phyloP scores from a whole-genome alignment of 2,113 vertebrate species.

The Cyrtonyx montezumae region DNA sequence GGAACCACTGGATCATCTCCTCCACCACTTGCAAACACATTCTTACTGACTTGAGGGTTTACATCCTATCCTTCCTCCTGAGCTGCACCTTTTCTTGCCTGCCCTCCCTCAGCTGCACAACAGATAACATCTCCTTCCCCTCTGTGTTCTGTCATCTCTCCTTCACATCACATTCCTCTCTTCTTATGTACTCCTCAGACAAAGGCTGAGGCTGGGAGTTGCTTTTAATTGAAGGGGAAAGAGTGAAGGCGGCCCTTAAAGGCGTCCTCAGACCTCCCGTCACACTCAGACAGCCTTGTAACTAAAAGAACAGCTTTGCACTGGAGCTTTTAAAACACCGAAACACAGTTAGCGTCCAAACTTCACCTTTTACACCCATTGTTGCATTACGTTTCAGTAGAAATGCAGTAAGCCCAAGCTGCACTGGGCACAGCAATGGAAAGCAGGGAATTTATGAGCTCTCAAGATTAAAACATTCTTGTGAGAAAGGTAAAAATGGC shows the following conservation, averaged over 20 bases:
- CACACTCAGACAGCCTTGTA: not conserved
- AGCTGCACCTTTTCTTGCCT: not conserved
- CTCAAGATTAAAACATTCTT: conserved; percentile 49
- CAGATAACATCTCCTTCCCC: not conserved
- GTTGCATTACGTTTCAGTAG: not conserved
- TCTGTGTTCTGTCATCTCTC: not conserved
- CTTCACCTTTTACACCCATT: conserved; percentile 12
- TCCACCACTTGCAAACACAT: not conserved
- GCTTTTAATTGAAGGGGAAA: not conserved
- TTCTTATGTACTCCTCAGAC: not conserved
- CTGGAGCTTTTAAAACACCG: not conserved
- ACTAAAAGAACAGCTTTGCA: not conserved
- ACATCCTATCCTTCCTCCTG: not conserved
- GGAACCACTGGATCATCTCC: not conserved
- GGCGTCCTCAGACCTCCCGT: not conserved
- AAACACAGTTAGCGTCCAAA: not conserved
- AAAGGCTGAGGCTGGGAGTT: not conserved
- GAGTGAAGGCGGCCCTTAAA: not conserved
- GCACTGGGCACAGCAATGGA: conserved; percentile 2
- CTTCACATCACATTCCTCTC: not conserved
- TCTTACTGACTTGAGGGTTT: not conserved
- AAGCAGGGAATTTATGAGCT: conserved; percentile 26
- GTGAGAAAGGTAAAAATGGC: conserved; percentile 11
- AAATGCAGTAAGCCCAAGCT: not conserved
- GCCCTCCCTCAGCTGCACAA: not conserved